Conservation (phyloP, 2,797 vertebrate genomes). For the Geotrypetes seraphini region DNA sequence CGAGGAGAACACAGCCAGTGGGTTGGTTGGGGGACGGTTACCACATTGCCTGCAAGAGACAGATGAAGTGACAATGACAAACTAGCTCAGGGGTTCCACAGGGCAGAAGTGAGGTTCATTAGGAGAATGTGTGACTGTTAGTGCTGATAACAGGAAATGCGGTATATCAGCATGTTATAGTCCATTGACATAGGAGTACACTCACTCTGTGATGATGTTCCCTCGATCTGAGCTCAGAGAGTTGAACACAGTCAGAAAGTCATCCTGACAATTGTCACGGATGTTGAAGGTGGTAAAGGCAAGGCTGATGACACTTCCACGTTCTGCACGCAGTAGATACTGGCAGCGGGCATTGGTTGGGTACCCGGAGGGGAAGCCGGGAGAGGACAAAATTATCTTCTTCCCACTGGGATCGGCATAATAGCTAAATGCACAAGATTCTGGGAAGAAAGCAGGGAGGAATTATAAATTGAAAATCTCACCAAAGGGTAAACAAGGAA, state of each 20-base stretch:
- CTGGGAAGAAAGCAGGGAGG: slow-evolving; percentile 10
- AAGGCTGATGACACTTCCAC: slow-evolving; percentile 28
- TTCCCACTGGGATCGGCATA: slow-evolving; percentile 26
- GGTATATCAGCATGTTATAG: no score
- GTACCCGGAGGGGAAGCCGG: slow-evolving; percentile 6
- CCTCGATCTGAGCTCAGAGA: slow-evolving; percentile 56
- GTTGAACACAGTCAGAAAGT: slow-evolving; percentile 60
- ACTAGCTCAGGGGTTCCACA: background rate
- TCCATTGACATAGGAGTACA: no score
- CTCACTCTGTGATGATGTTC: slow-evolving; percentile 60
- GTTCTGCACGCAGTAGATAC: slow-evolving; percentile 59
- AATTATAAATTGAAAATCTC: no score
- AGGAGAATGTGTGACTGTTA: no score
- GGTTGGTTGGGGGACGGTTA: slow-evolving; percentile 57
- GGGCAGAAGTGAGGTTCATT: no score
- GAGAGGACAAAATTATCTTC: slow-evolving; percentile 9
- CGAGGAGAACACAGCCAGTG: slow-evolving; percentile 52
- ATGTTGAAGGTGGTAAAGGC: slow-evolving; percentile 50
- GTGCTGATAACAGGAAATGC: no score
- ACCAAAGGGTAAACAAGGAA: no score
- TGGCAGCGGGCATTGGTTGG: slow-evolving; percentile 55
- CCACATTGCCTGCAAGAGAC: slow-evolving; percentile 53
- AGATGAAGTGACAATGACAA: no score
- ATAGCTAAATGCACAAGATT: slow-evolving; percentile 19
- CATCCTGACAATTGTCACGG: slow-evolving; percentile 60